These are phyloP conservation scores for Acipenser transmontanus DNA, from an alignment of 2,797 vertebrate genomes.

Conservation along the genomic window DNA sequence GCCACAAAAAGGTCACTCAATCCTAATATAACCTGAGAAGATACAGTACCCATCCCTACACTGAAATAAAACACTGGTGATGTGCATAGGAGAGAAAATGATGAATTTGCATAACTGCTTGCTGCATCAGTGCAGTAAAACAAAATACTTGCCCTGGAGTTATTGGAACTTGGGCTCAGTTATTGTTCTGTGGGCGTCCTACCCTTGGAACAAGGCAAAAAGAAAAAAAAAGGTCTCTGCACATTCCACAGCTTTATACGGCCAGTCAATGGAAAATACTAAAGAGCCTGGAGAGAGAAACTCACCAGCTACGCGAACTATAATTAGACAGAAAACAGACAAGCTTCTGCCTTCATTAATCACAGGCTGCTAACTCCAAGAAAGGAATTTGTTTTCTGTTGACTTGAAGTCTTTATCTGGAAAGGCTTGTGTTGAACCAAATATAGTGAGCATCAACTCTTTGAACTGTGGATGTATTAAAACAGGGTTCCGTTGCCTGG, in stretches of 20 bases:
- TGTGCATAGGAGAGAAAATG: no score
- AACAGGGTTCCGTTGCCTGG: slow-evolving; percentile 53
- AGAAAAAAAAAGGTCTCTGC: slow-evolving; percentile 27
- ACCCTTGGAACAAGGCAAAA: slow-evolving; percentile 26
- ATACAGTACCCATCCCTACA: background rate
- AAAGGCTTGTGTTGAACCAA: slow-evolving; percentile 40
- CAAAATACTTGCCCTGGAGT: slow-evolving; percentile 22
- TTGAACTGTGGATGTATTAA: slow-evolving; percentile 49
- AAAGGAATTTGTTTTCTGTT: slow-evolving; percentile 45
- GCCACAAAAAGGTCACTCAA: background rate
- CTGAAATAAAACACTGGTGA: background rate
- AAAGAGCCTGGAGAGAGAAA: slow-evolving; percentile 24
- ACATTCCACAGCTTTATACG: slow-evolving; percentile 18
- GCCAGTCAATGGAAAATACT: slow-evolving; percentile 21
- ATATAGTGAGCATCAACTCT: slow-evolving; percentile 46
- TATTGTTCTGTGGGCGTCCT: slow-evolving; percentile 1
- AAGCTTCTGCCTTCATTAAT: slow-evolving; percentile 35
- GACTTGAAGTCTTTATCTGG: slow-evolving; percentile 48
- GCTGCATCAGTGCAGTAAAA: slow-evolving; percentile 41
- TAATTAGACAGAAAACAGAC: slow-evolving; percentile 43
- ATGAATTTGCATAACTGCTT: background rate
- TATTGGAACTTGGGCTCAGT: slow-evolving; percentile 16
- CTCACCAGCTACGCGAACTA: slow-evolving; percentile 38
- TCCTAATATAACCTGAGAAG: slow-evolving; percentile 4
- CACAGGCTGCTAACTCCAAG: slow-evolving; percentile 47